These are phyloP conservation scores for Peromyscus californicus DNA, from an alignment of 2,113 vertebrate genomes.

Conservation along the genomic window DNA sequence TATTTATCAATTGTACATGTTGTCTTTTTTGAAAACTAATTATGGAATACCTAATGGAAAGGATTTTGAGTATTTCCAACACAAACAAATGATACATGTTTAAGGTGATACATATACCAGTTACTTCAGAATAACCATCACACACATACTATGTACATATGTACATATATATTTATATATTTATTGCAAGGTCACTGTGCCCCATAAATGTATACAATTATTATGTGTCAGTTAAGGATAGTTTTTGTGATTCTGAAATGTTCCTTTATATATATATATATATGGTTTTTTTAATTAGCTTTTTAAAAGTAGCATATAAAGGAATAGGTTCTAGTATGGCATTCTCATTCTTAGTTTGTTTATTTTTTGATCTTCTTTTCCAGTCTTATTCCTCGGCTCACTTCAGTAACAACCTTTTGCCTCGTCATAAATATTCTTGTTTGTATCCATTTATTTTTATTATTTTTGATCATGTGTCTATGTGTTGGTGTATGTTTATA, in stretches of 20 bases:
- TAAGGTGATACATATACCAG: neutral
- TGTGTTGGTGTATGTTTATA: neutral
- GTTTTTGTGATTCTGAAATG: neutral
- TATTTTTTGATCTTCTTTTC: neutral
- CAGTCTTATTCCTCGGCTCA: neutral
- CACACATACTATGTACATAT: neutral
- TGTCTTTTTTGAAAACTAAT: slow-evolving; percentile 34
- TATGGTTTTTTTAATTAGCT: neutral
- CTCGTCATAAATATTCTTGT: neutral
- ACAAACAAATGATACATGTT: neutral
- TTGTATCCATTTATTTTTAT: neutral
- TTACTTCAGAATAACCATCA: neutral
- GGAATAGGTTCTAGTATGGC: neutral
- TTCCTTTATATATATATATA: neutral
- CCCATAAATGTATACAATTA: neutral
- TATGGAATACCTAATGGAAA: neutral
- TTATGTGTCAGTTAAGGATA: neutral
- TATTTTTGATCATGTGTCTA: neutral
- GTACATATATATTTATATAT: neutral
- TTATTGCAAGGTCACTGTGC: neutral
- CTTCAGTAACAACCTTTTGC: neutral
- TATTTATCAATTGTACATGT: slow-evolving; percentile 3
- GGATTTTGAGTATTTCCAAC: neutral
- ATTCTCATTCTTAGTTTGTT: neutral
- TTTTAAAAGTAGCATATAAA: neutral